Base-by-base conservation (phyloP, 1,140 invertebrate genomes). In the Battus philenor region DNA sequence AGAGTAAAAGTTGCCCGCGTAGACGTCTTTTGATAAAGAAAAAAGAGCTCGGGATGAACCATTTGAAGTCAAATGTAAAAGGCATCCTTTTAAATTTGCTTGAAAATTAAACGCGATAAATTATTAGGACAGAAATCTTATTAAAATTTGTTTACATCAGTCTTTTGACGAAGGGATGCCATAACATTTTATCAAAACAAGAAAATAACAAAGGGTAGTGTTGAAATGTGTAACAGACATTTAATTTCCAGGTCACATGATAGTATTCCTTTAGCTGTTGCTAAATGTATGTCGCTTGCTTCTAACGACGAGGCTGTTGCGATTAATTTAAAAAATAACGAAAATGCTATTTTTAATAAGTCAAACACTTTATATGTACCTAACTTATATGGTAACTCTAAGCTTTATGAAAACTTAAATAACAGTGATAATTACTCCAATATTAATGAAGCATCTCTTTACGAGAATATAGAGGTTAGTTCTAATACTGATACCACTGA, bases 21-120 rank as follows among this genome's bases (percentile, higher is more conserved):
- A 39, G 32, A 54, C 50, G 54, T 69, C 67, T 69, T 80, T 82
- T 82, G 72, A 78, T 65, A 55, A 48, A 54, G 20, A 29, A 47
- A 54, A 69, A 72, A 69, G 47, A 54, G 60, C 54, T 48, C 54
- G 57, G 44, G 49, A 60, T 57, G 51, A 59, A 59, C 54, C 63
- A 50, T 62, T 68, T 68, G 58, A 62, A 64, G 54, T 45, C 44
- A 59, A 55, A 60, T 52, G 56, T 53, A 54, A 57, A 52, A 26
- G 20, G 9, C 11, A 20, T 13, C 9, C 36, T 11, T 39, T 58
- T 47, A 38, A 44, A 46, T 39, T 33, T 9, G 20, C 12, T 39
- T 15, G 10, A 32, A 50, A 36, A 44, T 49, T 45, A 45, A 54
- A n/a, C n/a, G n/a, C n/a, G n/a, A n/a, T n/a, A n/a, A n/a, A n/a